These are phyloP conservation scores for Limanda limanda DNA, from an alignment of 2,113 vertebrate genomes.

Conservation along the genomic window DNA sequence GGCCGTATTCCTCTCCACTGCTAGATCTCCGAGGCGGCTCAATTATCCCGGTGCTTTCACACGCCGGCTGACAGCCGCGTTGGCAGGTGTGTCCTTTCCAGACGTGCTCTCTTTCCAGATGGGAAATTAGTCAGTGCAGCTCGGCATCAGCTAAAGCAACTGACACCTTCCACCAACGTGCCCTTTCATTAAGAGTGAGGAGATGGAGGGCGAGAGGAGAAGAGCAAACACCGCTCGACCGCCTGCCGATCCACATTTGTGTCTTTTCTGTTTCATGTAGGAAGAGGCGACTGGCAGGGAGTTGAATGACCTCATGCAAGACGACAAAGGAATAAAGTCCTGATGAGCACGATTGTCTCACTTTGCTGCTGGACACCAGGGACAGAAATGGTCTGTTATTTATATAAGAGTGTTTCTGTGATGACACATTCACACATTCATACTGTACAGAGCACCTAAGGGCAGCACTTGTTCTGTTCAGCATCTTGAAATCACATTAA, in stretches of 20 bases:
- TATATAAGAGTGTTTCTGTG: no score
- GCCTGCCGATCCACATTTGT: no score
- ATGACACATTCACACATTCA: no score
- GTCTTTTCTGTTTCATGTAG: no score
- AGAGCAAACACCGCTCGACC: constrained; percentile 8
- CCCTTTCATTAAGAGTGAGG: constrained; percentile 67
- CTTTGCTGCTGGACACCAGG: no score
- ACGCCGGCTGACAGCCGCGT: constrained; percentile 76
- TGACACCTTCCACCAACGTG: constrained; percentile 67
- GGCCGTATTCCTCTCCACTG: constrained; percentile 58
- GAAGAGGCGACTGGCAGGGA: not conserved
- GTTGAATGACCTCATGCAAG: constrained; percentile 21
- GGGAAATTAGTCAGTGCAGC: constrained; percentile 74
- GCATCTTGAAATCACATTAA: no score
- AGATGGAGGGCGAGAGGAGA: constrained; percentile 50
- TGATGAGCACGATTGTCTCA: not conserved
- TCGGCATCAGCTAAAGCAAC: constrained; percentile 67
- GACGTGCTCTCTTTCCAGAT: constrained; percentile 65
- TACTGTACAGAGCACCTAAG: no score
- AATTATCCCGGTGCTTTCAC: constrained; percentile 78
- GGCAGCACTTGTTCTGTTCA: no score
- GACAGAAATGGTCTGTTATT: no score
- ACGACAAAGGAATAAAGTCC: not conserved
- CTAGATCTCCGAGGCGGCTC: constrained; percentile 68
- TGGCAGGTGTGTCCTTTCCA: constrained; percentile 83